These are phyloP conservation scores for Peromyscus californicus DNA, from an alignment of 2,113 vertebrate species.

Conservation along the genomic window DNA sequence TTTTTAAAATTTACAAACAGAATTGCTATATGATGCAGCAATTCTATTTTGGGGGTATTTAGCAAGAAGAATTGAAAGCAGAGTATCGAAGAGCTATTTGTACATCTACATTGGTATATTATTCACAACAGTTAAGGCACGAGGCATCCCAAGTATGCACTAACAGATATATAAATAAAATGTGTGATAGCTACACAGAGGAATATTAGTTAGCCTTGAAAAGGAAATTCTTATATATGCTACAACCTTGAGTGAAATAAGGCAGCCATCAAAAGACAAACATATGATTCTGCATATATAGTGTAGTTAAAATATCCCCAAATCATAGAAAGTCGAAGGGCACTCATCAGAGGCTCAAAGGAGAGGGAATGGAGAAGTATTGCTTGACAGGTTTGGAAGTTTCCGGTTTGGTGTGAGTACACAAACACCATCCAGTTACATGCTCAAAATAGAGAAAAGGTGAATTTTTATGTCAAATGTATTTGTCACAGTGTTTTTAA, in stretches of 20 bases:
- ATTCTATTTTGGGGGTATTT: neutral
- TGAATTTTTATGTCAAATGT: neutral
- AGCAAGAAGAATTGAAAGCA: neutral
- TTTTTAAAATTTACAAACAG: neutral
- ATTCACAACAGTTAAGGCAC: neutral
- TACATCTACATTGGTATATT: neutral
- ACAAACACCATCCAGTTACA: neutral
- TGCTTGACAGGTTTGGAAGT: neutral
- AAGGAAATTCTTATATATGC: neutral
- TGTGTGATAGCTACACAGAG: no score
- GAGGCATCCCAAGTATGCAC: neutral
- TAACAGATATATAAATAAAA: neutral
- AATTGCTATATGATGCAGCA: neutral
- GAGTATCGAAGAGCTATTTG: neutral
- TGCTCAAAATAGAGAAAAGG: neutral
- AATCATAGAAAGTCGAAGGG: neutral
- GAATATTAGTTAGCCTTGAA: neutral
- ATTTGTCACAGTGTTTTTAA: neutral
- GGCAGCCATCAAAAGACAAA: neutral
- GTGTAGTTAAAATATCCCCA: neutral
- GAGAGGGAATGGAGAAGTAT: no score
- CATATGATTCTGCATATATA: neutral
- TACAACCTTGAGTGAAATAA: constrained; percentile 1
- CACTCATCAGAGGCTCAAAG: neutral
- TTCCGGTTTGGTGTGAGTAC: neutral